A percentile compares a stretch with the other conserved stretches of the same genome.
phyloP scores from a whole-genome alignment of 2,113 vertebrate species.

The Chaetura pelagica region DNA sequence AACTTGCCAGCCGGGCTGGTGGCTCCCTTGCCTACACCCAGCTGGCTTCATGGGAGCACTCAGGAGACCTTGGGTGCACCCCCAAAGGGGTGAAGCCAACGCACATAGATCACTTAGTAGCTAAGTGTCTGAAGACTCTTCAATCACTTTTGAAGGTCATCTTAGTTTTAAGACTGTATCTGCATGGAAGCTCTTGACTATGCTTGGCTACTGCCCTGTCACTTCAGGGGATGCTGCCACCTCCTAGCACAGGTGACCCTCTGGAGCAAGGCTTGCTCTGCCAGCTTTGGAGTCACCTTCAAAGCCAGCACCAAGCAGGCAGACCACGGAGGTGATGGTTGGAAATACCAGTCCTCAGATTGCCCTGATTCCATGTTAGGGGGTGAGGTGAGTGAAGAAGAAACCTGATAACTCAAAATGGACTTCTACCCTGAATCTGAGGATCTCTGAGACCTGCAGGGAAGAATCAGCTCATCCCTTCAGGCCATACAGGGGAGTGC shows the following conservation, averaged over 20 bases:
- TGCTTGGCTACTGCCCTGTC: background rate
- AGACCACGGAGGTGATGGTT: too few relatives aligned
- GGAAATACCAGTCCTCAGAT: background rate
- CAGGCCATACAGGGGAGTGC: background rate
- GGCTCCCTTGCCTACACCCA: background rate
- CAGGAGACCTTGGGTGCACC: background rate
- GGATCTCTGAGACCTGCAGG: background rate
- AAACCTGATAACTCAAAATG: background rate
- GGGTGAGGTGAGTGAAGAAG: background rate
- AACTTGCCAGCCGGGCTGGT: accelerated
- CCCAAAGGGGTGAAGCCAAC: background rate
- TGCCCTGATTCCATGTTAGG: background rate
- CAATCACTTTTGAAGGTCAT: background rate
- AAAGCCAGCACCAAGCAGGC: background rate
- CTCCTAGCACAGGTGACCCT: background rate
- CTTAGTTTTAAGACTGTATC: background rate
- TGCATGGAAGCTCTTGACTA: background rate
- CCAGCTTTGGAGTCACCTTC: background rate
- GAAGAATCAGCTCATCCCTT: background rate
- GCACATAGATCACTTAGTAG: accelerated
- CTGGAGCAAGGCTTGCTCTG: background rate
- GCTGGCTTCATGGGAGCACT: accelerated
- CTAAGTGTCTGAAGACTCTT: background rate
- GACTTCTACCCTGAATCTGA: background rate
- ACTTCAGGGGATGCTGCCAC: background rate